Evolutionary conservation across 2,113 vertebrate genomes (phyloP).

Genomic region (Heterocephalus glaber): DNA sequence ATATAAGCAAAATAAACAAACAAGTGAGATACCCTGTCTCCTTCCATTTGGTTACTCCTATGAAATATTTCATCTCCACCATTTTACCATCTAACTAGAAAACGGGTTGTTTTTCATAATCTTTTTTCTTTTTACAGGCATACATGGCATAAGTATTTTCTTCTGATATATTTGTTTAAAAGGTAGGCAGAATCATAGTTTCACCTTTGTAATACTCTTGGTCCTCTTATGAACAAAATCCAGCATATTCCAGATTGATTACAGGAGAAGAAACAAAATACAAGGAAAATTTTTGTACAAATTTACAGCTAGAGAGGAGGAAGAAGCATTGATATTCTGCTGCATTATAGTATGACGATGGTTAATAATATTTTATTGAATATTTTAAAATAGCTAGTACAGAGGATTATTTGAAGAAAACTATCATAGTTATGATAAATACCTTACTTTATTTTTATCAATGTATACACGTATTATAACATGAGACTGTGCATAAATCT

Average conservation of each 20-base stretch:
- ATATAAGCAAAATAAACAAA: constrained; percentile 18
- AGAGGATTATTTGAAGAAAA: neutral
- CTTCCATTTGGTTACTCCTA: neutral
- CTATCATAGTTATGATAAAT: neutral
- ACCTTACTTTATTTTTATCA: neutral
- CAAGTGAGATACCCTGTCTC: neutral
- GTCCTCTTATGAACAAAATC: neutral
- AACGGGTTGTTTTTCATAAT: neutral
- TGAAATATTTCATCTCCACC: neutral
- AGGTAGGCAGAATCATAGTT: neutral
- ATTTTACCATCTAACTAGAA: neutral
- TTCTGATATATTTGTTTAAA: neutral
- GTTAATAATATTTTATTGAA: neutral
- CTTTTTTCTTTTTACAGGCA: neutral
- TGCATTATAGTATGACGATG: neutral
- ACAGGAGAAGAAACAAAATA: neutral
- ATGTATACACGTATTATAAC: neutral
- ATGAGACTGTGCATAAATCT: neutral
- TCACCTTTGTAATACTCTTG: neutral
- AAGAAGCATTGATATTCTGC: neutral
- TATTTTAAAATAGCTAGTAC: neutral
- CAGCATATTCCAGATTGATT: neutral
- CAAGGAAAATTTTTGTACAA: neutral
- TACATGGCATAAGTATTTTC: neutral
- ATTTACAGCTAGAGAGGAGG: neutral